Evolutionary conservation across 2,113 vertebrate genomes (phyloP).

Genomic region (Hippocampus zosterae): DNA sequence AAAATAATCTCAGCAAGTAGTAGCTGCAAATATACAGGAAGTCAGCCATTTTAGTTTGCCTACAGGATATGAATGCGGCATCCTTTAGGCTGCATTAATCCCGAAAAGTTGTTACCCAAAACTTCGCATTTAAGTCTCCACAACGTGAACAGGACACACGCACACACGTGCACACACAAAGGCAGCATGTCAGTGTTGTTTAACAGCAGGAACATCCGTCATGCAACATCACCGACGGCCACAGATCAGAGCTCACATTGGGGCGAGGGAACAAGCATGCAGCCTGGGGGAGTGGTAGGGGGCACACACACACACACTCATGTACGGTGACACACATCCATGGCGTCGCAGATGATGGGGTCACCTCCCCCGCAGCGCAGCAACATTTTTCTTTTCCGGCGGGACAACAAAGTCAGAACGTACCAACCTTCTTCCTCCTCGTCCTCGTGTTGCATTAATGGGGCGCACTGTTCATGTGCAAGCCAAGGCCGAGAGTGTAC

Average conservation of each 20-base stretch:
- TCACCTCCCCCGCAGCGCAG: constrained; percentile 60
- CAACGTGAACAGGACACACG: background rate
- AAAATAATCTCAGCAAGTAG: background rate
- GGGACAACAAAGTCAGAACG: constrained; percentile 49
- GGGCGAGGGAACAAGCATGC: constrained; percentile 39
- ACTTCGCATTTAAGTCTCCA: background rate
- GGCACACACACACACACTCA: constrained; percentile 16
- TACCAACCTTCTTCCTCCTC: constrained; percentile 32
- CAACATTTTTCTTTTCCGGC: constrained; percentile 36
- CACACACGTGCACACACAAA: constrained; percentile 9
- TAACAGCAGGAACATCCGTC: constrained; percentile 48
- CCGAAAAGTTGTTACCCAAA: background rate
- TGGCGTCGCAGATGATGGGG: constrained; percentile 29
- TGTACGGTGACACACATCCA: constrained; percentile 5
- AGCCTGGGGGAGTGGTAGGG: constrained; percentile 3
- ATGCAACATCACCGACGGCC: constrained; percentile 49
- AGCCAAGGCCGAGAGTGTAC: constrained; percentile 22
- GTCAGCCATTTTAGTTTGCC: background rate
- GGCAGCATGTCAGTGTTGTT: constrained; percentile 26
- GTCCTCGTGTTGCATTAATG: constrained; percentile 6
- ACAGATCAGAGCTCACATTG: constrained; percentile 33
- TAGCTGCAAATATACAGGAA: background rate
- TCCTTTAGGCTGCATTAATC: background rate
- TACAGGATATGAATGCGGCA: background rate
- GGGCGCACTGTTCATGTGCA: constrained; percentile 16